Evolutionary conservation across 37 sponge, comb jelly and placozoan genomes (phyloP).

Genomic region (Aplysina aerophoba): DNA sequence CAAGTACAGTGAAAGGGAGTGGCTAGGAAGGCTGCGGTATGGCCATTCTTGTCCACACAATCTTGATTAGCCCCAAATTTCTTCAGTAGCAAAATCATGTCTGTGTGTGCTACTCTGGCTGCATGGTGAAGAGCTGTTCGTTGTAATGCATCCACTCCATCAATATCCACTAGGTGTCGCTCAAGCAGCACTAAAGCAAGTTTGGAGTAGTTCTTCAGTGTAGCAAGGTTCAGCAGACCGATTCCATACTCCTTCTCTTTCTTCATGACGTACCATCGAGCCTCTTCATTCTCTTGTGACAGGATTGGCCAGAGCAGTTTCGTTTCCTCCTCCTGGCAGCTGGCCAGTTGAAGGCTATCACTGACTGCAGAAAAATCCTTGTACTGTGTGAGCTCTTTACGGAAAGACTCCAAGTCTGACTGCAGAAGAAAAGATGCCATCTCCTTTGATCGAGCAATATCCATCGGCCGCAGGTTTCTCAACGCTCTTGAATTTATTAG

Average conservation of each 20-base stretch:
- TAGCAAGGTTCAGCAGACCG: constrained; percentile 68
- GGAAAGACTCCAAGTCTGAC: constrained; percentile 44
- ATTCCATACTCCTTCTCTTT: neutral
- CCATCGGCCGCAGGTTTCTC: constrained; percentile 68
- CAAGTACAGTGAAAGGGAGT: constrained; percentile 19
- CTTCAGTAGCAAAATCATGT: constrained; percentile 52
- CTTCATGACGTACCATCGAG: neutral
- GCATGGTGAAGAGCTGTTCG: constrained; percentile 69
- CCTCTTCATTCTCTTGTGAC: neutral
- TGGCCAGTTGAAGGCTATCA: neutral
- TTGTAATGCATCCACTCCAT: constrained; percentile 43
- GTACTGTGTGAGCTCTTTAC: neutral
- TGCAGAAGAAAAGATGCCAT: constrained; percentile 63
- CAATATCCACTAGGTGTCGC: constrained; percentile 31
- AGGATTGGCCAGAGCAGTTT: neutral
- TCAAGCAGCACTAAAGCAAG: constrained; percentile 48
- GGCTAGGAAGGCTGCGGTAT: constrained; percentile 24
- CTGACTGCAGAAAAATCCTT: neutral
- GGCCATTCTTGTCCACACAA: constrained; percentile 18
- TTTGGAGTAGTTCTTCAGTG: constrained; percentile 59
- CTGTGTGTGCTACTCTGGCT: constrained; percentile 47
- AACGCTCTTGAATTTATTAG: constrained; percentile 41
- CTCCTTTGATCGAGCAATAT: constrained; percentile 62
- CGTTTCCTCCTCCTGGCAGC: too few species aligned
- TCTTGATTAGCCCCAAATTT: constrained; percentile 37